A percentile compares a stretch with the other conserved stretches of the same genome.
These are phyloP conservation scores for Drosophila burlai DNA, from an alignment of 1,140 invertebrate genomes.

Conservation along the genomic window DNA sequence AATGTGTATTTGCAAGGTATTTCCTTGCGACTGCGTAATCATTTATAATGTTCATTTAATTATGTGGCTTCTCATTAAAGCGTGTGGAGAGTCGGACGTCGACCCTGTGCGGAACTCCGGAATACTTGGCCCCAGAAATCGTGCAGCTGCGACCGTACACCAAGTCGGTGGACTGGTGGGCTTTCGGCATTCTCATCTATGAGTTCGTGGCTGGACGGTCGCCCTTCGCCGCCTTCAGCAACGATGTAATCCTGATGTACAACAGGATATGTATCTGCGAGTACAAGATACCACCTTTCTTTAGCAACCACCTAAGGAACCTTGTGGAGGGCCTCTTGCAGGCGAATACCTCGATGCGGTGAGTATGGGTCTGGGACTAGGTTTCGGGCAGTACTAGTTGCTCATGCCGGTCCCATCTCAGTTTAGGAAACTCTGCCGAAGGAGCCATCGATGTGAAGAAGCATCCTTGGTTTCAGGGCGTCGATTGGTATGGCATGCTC, in stretches of 20 bases:
- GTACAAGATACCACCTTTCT: conserved; percentile 90
- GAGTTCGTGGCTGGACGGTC: conserved; percentile 93
- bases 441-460: conserved; percentile 89
- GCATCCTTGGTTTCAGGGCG: conserved; percentile 90
- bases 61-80: conserved; percentile 25
- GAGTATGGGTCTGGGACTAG: conserved; percentile 1
- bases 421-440: conserved; percentile 93
- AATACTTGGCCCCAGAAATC: conserved; percentile 98
- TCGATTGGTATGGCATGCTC: conserved; percentile 95
- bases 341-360: conserved; percentile 92
- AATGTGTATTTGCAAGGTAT: neutral
- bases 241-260: conserved; percentile 94
- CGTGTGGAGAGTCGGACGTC: conserved; percentile 92
- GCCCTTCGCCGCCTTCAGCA: conserved; percentile 90
- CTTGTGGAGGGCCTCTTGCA: conserved; percentile 93
- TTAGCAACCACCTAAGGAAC: conserved; percentile 92
- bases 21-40: neutral
- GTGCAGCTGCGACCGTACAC: conserved; percentile 97
- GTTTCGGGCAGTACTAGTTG: neutral
- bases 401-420: conserved; percentile 23
- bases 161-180: conserved; percentile 98
- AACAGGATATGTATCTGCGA: conserved; percentile 92
- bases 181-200: conserved; percentile 94
- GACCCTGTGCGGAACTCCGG: conserved; percentile 98
- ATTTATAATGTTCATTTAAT: neutral